phyloP scores from a whole-genome alignment of 2,797 vertebrate species.

The Euphonia xanthogaster region DNA sequence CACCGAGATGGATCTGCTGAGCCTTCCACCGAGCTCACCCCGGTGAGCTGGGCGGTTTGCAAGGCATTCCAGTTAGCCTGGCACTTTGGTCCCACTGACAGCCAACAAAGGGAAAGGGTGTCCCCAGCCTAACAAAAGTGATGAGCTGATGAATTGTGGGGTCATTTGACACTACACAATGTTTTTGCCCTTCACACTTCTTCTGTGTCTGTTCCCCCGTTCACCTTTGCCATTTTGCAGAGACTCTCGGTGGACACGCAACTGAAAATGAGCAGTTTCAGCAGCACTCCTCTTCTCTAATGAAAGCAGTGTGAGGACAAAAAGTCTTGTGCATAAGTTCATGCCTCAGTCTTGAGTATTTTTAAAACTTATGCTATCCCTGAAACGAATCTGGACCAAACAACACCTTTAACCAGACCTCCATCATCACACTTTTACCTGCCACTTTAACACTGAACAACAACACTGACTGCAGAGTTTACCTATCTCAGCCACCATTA shows the following conservation, averaged over 20 bases:
- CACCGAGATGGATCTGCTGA: neutral
- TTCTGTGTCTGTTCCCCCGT: neutral
- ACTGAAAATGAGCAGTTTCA: neutral
- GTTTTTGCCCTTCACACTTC: rapidly evolving
- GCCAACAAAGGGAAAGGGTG: neutral
- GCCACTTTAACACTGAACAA: neutral
- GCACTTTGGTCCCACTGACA: neutral
- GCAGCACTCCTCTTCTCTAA: neutral
- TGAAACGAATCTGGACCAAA: neutral
- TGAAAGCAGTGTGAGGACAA: neutral
- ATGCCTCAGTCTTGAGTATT: neutral
- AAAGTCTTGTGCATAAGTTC: neutral
- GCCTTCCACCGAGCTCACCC: neutral
- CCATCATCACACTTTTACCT: neutral
- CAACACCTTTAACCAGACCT: neutral
- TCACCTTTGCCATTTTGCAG: neutral
- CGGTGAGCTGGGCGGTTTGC: neutral
- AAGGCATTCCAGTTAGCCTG: neutral
- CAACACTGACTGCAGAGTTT: neutral
- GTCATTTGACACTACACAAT: neutral
- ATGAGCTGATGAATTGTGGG: rapidly evolving
- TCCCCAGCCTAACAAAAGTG: neutral
- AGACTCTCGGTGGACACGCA: neutral
- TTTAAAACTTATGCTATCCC: neutral
- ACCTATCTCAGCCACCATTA: neutral